A percentile compares a stretch with the other conserved stretches of the same genome.
These are phyloP conservation scores for Platorchestia sp. DNA, from an alignment of 1,140 invertebrate genomes.

Conservation along the genomic window DNA sequence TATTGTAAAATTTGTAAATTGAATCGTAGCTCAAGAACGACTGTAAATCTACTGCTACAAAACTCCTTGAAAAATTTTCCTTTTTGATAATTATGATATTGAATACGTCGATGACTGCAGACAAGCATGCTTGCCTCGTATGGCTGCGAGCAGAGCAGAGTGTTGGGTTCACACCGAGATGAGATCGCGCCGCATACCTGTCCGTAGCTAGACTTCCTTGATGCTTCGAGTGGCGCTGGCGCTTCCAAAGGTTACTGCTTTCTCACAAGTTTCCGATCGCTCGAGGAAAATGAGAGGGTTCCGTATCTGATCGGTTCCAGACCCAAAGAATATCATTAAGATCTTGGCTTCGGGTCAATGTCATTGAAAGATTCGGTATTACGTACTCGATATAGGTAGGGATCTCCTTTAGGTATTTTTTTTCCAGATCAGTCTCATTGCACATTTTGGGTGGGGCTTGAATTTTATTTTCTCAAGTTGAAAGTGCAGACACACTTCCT, in stretches of 20 bases:
- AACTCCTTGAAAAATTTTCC: too few relatives aligned
- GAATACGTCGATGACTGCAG: background rate
- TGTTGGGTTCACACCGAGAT: background rate
- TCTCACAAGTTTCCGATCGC: slow-evolving; percentile 6
- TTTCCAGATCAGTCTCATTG: background rate
- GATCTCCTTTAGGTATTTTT: background rate
- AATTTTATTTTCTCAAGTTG: background rate
- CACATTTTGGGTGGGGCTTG: background rate
- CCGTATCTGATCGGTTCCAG: background rate
- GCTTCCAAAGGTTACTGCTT: background rate
- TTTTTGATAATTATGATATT: background rate
- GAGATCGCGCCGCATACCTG: background rate
- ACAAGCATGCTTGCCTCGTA: background rate
- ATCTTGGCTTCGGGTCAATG: background rate
- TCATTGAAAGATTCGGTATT: background rate
- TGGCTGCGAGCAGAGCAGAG: background rate
- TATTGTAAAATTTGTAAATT: too few relatives aligned
- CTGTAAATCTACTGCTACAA: too few relatives aligned
- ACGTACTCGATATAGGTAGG: background rate
- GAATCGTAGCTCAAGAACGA: too few relatives aligned
- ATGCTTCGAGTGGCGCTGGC: background rate
- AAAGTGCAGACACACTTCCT: background rate
- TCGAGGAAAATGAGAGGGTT: background rate
- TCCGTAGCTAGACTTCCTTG: background rate
- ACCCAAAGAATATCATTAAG: background rate